phyloP scores from a whole-genome alignment of 2,797 vertebrate genomes.

The Onychomys arenicola region DNA sequence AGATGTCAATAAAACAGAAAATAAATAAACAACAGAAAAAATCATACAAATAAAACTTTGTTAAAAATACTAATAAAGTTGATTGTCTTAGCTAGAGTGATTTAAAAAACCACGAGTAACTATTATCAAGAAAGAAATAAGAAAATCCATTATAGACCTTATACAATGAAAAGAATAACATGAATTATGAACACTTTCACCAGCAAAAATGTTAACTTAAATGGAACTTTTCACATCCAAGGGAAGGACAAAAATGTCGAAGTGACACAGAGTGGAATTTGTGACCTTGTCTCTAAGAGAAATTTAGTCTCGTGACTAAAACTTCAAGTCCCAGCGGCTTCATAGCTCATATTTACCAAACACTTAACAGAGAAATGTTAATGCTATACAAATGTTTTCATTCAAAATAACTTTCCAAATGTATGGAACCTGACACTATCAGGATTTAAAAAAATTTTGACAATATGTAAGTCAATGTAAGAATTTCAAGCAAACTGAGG shows the following conservation, averaged over 20 bases:
- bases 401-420: slow-evolving; percentile 11
- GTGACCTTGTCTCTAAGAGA: not conserved
- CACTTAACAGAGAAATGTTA: not conserved
- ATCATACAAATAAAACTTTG: not conserved
- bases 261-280: not conserved
- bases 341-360: not conserved
- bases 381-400: not conserved
- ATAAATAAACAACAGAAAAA: not conserved
- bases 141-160: not conserved
- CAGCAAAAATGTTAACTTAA: not conserved
- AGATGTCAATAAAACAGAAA: slow-evolving; percentile 14
- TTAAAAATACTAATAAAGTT: not conserved
- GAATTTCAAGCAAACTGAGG: not conserved
- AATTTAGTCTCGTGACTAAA: not conserved
- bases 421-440: not conserved
- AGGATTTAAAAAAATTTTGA: not conserved
- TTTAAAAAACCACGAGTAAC: not conserved
- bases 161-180: not conserved
- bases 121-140: not conserved
- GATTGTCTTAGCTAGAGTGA: not conserved
- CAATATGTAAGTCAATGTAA: not conserved
- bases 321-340: not conserved
- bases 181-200: not conserved
- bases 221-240: not conserved
- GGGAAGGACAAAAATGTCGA: not conserved